Evolutionary conservation across 2,888 invertebrate species (phyloP).

Genomic region (Orthosia incerta): DNA sequence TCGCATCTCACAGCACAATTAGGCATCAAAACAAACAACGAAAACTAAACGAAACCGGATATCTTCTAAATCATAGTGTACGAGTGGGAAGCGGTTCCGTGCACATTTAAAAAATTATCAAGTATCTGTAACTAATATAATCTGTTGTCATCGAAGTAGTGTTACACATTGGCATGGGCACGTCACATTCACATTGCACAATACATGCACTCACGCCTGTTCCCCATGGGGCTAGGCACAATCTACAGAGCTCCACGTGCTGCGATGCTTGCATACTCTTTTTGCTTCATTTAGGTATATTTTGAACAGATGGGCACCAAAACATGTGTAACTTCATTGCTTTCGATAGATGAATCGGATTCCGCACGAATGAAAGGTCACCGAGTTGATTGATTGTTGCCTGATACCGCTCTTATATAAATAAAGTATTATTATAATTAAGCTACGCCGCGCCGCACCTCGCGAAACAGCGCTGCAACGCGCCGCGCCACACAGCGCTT

Average conservation of each 20-base stretch:
- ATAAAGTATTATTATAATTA: background rate
- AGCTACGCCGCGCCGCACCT: too few species aligned
- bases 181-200: background rate
- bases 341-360: background rate
- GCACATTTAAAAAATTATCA: too few species aligned
- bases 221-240: too few species aligned
- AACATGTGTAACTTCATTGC: background rate
- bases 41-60: slow-evolving; percentile 5
- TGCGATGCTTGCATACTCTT: too few species aligned
- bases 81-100: slow-evolving; percentile 23
- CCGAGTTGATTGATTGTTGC: background rate
- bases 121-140: background rate
- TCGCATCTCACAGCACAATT: background rate
- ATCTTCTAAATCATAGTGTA: background rate
- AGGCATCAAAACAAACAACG: too few species aligned
- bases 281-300: too few species aligned
- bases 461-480: background rate
- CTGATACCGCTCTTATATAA: background rate
- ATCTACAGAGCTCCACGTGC: too few species aligned
- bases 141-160: slow-evolving; percentile 5
- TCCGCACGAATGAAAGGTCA: too few species aligned
- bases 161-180: background rate
- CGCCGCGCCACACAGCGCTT: background rate
- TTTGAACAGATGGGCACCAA: too few species aligned
- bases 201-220: too few species aligned